Percentiles rank a stretch among this genome's conserved stretches.
phyloP scores from a whole-genome alignment of 2,888 invertebrate genomes.

The Sipha maydis region DNA sequence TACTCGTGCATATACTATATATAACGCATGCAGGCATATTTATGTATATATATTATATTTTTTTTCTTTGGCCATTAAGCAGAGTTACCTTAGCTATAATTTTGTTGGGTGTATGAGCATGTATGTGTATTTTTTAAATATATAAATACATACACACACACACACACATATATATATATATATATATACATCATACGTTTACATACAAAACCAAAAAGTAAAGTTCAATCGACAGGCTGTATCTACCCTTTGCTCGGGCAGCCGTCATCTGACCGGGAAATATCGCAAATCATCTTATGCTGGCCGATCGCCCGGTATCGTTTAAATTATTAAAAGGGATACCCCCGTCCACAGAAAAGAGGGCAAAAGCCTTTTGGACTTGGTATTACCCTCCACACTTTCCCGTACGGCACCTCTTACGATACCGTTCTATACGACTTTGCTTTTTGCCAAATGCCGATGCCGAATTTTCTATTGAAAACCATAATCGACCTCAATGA shows the following conservation, averaged over 20 bases:
- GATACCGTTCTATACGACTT: not conserved
- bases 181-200: not conserved
- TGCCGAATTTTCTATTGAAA: not conserved
- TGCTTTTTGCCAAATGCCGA: conserved; percentile 2
- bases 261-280: conserved; percentile 7
- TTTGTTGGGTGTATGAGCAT: not conserved
- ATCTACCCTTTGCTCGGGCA: not conserved
- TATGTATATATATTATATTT: not conserved
- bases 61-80: not conserved
- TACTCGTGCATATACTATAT: too few species aligned
- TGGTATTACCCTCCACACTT: not conserved
- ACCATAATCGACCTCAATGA: not conserved
- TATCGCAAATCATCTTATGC: conserved; percentile 24
- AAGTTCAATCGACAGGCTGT: not conserved
- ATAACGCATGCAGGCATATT: too few species aligned
- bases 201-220: not conserved
- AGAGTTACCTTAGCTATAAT: not conserved
- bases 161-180: too few species aligned
- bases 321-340: conserved; percentile 36
- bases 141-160: not conserved
- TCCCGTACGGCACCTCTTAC: not conserved
- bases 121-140: not conserved
- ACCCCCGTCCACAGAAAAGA: not conserved
- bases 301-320: conserved; percentile 25
- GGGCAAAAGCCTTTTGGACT: conserved; percentile 18